A percentile compares a stretch with the other conserved stretches of the same genome.
Conservation (phyloP, 2,888 invertebrate genomes). For the Beris chalybata region DNA sequence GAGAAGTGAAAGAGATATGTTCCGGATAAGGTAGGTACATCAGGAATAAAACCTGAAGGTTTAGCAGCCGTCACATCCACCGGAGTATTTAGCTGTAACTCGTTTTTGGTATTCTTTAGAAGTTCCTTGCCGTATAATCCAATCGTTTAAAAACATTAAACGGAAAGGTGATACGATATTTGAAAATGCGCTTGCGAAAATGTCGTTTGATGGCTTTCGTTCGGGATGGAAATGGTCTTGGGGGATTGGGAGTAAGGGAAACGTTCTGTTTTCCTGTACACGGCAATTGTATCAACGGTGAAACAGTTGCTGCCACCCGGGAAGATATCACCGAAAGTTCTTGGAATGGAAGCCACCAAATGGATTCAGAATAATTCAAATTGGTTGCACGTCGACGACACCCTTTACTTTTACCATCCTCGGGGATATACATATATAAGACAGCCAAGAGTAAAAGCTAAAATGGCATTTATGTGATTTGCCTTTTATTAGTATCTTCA, state of each 20-base stretch:
- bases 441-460: not conserved
- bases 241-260: not conserved
- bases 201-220: slow-evolving; percentile 33
- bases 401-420: slow-evolving; percentile 14
- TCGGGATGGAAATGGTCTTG: not conserved
- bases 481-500: slow-evolving; percentile 2
- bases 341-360: slow-evolving; percentile 1
- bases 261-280: not conserved
- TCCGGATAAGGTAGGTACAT: not conserved
- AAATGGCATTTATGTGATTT: slow-evolving; percentile 21
- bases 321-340: not conserved
- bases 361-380: slow-evolving; percentile 26
- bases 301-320: not conserved
- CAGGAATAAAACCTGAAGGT: not conserved
- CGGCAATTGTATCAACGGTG: not conserved
- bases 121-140: slow-evolving; percentile 36
- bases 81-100: slow-evolving; percentile 4
- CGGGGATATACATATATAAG: too few species aligned
- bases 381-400: slow-evolving; percentile 23
- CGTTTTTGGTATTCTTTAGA: slow-evolving; percentile 37
- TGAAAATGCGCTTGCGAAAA: slow-evolving; percentile 30
- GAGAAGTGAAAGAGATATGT: not conserved
- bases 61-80: not conserved
- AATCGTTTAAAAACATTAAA: slow-evolving; percentile 41
- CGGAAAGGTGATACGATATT: slow-evolving; percentile 40